These are phyloP conservation scores for Gambelia wislizenii DNA, from an alignment of 2,797 vertebrate species.

Conservation along the genomic window DNA sequence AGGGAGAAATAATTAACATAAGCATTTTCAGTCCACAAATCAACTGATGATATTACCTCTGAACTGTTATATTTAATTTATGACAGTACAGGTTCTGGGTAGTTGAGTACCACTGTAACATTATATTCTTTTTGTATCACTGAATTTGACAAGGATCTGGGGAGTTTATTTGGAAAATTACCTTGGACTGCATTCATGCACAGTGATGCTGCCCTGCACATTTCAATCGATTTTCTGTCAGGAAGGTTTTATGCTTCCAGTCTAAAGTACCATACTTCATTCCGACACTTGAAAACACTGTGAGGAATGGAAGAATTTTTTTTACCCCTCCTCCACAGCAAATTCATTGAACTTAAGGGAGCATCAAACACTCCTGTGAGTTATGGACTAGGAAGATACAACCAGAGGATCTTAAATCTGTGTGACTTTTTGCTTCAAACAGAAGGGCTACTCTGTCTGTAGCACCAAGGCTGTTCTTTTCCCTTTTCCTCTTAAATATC, in stretches of 20 bases:
- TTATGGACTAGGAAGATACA: not conserved
- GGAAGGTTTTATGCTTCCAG: slow-evolving; percentile 41
- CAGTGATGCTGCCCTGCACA: not conserved
- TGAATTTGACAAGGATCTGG: not conserved
- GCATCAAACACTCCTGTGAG: slow-evolving; percentile 25
- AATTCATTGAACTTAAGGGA: slow-evolving; percentile 36
- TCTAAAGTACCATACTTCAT: slow-evolving; percentile 38
- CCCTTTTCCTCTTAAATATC: slow-evolving; percentile 9
- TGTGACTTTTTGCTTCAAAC: not conserved
- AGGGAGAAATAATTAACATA: not conserved
- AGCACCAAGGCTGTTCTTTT: not conserved
- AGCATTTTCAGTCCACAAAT: not conserved
- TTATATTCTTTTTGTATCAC: not conserved
- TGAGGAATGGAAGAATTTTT: not conserved
- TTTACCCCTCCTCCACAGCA: not conserved
- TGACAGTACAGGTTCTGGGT: not conserved
- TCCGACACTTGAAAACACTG: slow-evolving; percentile 34
- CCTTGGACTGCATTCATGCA: slow-evolving; percentile 10
- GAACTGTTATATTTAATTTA: slow-evolving; percentile 13
- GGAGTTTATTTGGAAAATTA: slow-evolving; percentile 11
- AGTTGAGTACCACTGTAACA: not conserved
- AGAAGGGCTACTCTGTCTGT: not conserved
- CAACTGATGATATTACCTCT: not conserved
- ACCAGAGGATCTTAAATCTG: slow-evolving; percentile 17
- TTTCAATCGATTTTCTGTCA: slow-evolving; percentile 45